Evolutionary conservation across 2,888 invertebrate species (phyloP), one percentile per base, ranked within the genome.

Genomic region (Dysmachus trigonus): DNA sequence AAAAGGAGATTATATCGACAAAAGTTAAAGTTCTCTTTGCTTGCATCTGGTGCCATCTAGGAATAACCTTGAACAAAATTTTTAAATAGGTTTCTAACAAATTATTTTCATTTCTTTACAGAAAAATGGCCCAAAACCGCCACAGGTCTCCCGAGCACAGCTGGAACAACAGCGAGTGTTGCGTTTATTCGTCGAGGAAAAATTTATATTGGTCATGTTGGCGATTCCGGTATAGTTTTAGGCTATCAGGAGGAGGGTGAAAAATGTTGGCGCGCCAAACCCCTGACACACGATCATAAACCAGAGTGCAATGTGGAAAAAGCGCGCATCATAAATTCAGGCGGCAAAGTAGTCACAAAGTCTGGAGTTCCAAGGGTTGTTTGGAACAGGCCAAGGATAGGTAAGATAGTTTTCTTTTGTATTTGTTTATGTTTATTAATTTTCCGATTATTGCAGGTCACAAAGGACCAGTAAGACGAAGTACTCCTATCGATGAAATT

Each of bases 71-170:
- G 1, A 62, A 62, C 3, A 62, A 27, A 15, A 53, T 6, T 41
- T 41, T 8, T 2, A 41, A 13, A 41, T 8, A 13, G n/a, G n/a
- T n/a, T n/a, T 41, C 41, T 41, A n/a, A n/a, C n/a, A 13, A 41
- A 41, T 22, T 53, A 41, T 53, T 87, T 87, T 81, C 33, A 86
- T 47, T n/a, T 81, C 79, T 87, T 91, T 92, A 76, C 92, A 97
- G 97, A 96, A 90, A 97, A 96, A 93, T 99, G 99, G 99, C 98
- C 98, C 18, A 96, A 96, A 92, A 99, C 99, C n/a, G 95, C 97
- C 22, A 97, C 97, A 84, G 99, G 99, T 10, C 93, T 98, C 89
- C 97, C 98, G 4, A 98, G 98, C 91, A 99, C 99, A 0, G 98
- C 99, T 0, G 99, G 99, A 6, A 99, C 99, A 1, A 99, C 99